Evolutionary conservation across 2,888 invertebrate species (phyloP).

Genomic region (Sepiola atlantica): DNA sequence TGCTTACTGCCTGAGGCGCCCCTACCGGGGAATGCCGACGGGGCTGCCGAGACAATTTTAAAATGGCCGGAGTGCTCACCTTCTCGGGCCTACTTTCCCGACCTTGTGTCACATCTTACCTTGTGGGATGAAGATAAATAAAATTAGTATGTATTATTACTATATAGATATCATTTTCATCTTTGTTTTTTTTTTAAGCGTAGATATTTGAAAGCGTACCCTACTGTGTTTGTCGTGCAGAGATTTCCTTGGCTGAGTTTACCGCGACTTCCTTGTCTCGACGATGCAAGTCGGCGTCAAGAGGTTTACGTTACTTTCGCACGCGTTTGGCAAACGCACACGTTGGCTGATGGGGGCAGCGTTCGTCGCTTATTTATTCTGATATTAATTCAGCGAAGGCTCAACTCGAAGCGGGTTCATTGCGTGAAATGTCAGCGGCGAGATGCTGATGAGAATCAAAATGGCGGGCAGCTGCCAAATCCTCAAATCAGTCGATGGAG

Average conservation of each 20-base stretch:
- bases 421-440: not conserved
- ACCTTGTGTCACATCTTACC: no score
- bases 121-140: no score
- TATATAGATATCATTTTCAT: no score
- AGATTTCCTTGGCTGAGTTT: not conserved
- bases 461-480: not conserved
- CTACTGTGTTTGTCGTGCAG: not conserved
- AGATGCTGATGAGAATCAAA: not conserved
- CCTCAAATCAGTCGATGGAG: not conserved
- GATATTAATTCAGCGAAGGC: not conserved
- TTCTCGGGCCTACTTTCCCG: no score
- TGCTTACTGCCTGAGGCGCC: no score
- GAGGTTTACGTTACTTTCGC: not conserved
- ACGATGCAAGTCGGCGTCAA: not conserved
- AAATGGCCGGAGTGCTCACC: no score
- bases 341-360: not conserved
- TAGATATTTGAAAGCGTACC: not conserved
- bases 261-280: not conserved
- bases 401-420: not conserved
- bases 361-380: not conserved
- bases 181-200: no score
- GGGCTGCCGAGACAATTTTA: no score
- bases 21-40: no score
- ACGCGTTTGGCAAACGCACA: not conserved
- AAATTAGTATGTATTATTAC: no score